These are phyloP conservation scores for Phyllostomus hastatus DNA, from an alignment of 2,113 vertebrate genomes.

Conservation along the genomic window DNA sequence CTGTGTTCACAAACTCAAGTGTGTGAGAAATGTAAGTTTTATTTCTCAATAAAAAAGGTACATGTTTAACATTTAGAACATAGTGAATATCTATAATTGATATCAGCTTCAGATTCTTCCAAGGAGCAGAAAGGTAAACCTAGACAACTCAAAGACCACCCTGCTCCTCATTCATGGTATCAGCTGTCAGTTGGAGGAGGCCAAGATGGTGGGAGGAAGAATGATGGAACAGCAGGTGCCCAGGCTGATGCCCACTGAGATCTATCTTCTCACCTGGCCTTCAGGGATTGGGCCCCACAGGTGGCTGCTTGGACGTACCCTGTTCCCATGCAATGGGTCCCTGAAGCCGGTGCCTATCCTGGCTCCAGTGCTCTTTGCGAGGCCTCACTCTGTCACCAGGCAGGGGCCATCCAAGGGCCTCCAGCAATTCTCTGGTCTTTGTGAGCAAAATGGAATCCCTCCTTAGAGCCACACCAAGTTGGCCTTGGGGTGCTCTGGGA, in stretches of 20 bases:
- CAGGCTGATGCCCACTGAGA: not conserved
- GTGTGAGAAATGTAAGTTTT: not conserved
- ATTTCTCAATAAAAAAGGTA: not conserved
- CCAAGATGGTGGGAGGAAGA: not conserved
- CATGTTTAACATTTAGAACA: not conserved
- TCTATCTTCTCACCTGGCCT: not conserved
- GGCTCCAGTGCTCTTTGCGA: not conserved
- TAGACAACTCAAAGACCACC: not conserved
- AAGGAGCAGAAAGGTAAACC: not conserved
- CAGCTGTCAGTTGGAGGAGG: not conserved
- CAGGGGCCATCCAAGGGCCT: not conserved
- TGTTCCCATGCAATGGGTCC: not conserved
- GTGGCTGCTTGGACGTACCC: not conserved
- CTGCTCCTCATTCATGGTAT: not conserved
- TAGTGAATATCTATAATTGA: not conserved
- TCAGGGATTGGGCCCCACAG: not conserved
- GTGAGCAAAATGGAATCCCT: not conserved
- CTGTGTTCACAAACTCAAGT: not conserved
- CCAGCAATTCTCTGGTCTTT: not conserved
- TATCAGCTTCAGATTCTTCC: not conserved
- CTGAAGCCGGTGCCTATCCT: not conserved
- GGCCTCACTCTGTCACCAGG: not conserved
- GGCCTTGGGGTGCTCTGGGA: not conserved
- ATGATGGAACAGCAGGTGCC: not conserved
- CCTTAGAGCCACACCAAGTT: no score